phyloP scores from a whole-genome alignment of 2,888 invertebrate genomes.

The Heteromyza rotundicornis region DNA sequence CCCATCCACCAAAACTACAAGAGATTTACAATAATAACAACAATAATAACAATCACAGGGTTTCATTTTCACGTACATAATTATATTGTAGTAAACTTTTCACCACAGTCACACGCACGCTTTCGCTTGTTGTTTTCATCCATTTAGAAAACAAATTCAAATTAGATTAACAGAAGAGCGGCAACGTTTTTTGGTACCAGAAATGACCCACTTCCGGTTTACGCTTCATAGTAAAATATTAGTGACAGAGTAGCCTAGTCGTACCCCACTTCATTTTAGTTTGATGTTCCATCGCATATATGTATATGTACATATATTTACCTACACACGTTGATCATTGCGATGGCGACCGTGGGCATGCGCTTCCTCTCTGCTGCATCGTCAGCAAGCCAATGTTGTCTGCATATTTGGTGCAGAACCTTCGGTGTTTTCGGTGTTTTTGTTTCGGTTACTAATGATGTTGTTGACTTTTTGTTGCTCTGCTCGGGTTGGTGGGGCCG shows the following conservation, averaged over 20 bases:
- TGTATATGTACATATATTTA: no score
- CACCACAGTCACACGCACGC: neutral
- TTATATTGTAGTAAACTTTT: neutral
- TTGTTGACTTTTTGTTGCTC: conserved; percentile 1
- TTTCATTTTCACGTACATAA: neutral
- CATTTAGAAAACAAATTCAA: no score
- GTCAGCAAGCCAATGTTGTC: no score
- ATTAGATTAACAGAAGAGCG: no score
- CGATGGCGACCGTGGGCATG: neutral
- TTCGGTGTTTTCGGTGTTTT: neutral
- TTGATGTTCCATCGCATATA: no score
- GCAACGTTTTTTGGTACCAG: neutral
- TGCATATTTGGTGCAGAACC: neutral
- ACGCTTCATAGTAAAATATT: neutral
- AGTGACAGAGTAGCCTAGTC: neutral
- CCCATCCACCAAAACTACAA: no score
- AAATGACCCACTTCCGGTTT: conserved; percentile 1
- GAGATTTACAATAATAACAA: no score
- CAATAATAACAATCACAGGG: neutral
- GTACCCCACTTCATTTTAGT: no score
- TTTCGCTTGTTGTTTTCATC: no score
- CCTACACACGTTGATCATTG: no score
- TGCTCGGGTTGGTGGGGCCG: neutral
- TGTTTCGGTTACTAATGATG: neutral
- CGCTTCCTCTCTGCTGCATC: no score